Evolutionary conservation across 2,888 invertebrate species (phyloP), one percentile per base, ranked within the genome.

Genomic region (Ormyrus thymus): DNA sequence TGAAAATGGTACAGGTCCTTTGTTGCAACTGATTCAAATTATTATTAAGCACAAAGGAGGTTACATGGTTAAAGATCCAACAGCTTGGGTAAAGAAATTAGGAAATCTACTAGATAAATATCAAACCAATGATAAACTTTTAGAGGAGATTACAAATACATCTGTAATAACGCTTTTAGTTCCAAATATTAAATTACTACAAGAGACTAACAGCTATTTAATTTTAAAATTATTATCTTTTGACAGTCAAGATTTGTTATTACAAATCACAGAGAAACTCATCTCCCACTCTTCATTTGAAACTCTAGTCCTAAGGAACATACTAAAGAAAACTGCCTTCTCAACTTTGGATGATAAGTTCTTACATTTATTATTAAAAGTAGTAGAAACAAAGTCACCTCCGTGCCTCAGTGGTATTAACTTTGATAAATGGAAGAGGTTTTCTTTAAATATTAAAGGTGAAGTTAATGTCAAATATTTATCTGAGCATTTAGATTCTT

Each of bases 181-280:
- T 0, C 90, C 92, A 8, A 92, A 93, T 83, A 90, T 95, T 0
- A 92, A 93, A 70, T 89, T 96, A 10, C 92, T 93, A 3, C 96
- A 96, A 89, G 94, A 96, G 86, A 93, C 94, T 86, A 93, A 95
- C 0, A 94, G 94, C 53, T 92, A 93, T n/a, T 90, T 96, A 72
- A 92, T 94, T 0, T 92, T 93, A 84, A 94, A 93, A 81, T 90
- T 94, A 45, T 87, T 95, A 50, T 91, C 91, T 10, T 87, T 94
- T 10, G 91, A 92, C 8, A 91, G 93, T 74, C 91, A 92, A 65
- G 89, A 91, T 51, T 91, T 94, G 15, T 91, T 94, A 51, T 91
- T 94, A 69, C 91, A 92, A 76, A 94, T 95, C 85, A 92, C 95
- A 3, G 92, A 93, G 84, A 92, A 93, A 87, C 92, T 95, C 5